These are phyloP conservation scores for Nowickia ferox DNA, from an alignment of 2,888 invertebrate genomes.

Conservation along the genomic window DNA sequence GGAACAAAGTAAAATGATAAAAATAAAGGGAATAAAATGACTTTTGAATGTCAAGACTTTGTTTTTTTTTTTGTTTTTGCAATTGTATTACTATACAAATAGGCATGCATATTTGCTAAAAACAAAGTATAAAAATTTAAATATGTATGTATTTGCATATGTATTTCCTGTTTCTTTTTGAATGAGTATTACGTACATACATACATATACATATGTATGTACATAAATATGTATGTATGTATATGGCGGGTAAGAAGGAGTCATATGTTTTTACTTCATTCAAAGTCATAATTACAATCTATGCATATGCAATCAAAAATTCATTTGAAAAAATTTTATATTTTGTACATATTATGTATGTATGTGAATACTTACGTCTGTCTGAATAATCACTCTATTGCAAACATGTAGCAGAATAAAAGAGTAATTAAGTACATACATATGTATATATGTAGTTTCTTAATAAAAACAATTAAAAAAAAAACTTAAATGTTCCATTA, in stretches of 20 bases:
- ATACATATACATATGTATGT: slow-evolving; percentile 2
- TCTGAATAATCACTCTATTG: no score
- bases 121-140: slow-evolving; percentile 55
- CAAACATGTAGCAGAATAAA: no score
- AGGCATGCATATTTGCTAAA: slow-evolving; percentile 45
- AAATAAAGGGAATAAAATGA: slow-evolving; percentile 31
- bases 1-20: slow-evolving; percentile 7
- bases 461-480: neutral
- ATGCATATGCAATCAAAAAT: no score
- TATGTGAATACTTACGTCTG: no score
- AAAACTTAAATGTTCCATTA: no score
- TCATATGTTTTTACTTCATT: slow-evolving; percentile 1
- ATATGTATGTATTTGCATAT: slow-evolving; percentile 28
- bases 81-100: slow-evolving; percentile 15
- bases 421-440: no score
- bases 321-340: neutral
- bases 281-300: neutral
- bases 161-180: neutral
- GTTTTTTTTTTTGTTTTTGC: slow-evolving; percentile 42
- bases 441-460: neutral
- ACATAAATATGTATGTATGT: no score
- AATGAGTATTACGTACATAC: no score
- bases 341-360: no score
- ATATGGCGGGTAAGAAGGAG: neutral
- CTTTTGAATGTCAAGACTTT: slow-evolving; percentile 70